Evolutionary conservation across 2,113 vertebrate species (phyloP), one percentile per base, ranked within the genome.

Genomic region (Xyliphius kryptos): DNA sequence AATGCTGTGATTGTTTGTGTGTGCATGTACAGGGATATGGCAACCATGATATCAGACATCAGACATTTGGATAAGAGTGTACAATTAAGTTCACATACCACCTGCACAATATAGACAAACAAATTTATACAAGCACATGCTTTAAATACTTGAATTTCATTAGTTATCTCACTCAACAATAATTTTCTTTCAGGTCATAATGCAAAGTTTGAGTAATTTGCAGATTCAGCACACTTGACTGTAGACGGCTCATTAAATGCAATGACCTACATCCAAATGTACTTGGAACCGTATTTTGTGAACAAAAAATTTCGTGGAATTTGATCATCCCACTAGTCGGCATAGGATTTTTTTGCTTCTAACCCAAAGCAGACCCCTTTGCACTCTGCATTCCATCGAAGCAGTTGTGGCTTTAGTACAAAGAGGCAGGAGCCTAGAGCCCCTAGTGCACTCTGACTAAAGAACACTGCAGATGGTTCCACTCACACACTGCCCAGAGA

Each of bases 361-460:
- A 68, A 66, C 62, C 75, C 79, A 67, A 79, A 78, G 77, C 56
- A 58, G 62, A 71, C 70, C 74, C 50, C 61, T 26, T 13, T 64
- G 74, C 77, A 76, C 70, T 66, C 69, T 56, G 75, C 71, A 77
- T 80, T 83, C 80, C 78, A 73, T 46, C 8, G 14, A 47, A 74
- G 77, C 81, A 84, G 77, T 80, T 84, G 81, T 50, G 64, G 74
- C 69, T 73, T 66, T 58, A 72, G 66, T 21, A 50, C 68, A 46
- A 61, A 41, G 48, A 61, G 59, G 40, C 36, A 63, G 50, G 46
- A 55, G 43, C 5, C 9, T 55, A 36, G 26, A 53, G 26, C 57
- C 12, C 40, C 13, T 64, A 60, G 21, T 13, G 1, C n/a, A n/a
- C n/a, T n/a, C n/a, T n/a, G n/a, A n/a, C n/a, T n/a, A n/a, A n/a